Evolutionary conservation across 2,888 invertebrate species (phyloP), one percentile per base, ranked within the genome.

Genomic region (Bhutanitis thaidina): DNA sequence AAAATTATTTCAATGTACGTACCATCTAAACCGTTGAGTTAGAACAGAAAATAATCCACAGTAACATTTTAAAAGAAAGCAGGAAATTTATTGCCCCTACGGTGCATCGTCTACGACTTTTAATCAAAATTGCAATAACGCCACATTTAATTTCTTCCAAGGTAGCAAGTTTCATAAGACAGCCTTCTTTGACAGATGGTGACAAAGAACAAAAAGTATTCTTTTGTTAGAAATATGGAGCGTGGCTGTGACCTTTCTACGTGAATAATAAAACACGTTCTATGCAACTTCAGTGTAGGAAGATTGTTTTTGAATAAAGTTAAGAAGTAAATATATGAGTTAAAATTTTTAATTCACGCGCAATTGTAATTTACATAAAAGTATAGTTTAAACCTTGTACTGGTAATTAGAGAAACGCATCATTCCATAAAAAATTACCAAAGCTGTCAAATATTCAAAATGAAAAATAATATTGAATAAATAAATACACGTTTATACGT

Each of bases 91-190:
- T 64, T 52, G 45, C 51, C n/a, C 13, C 13, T 30, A 20, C 32
- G 56, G 59, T 57, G 62, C 65, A 57, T 61, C 62, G 55, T 48
- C 54, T 49, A 61, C 62, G 47, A 57, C 57, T 58, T n/a, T 80
- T 74, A 77, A 76, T 80, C 69, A 77, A 77, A 77, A 61, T 69
- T 66, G 71, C 71, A 73, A 74, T 72, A 73, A 70, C 61, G 58
- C 61, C 55, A 59, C 59, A 58, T 70, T 69, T 69, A 69, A 66
- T 73, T 75, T 67, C 62, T 67, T 57, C 67, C 56, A 71, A 65
- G 63, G 63, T 58, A 60, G 58, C 55, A 61, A 68, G 65, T 72
- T 74, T 77, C 64, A 72, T 73, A 74, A 74, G 67, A 65, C 55
- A 55, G 61, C 60, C 59, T 67, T 64, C 69, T 66, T 69, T 69